Percentiles rank a stretch among this genome's conserved stretches.
These are phyloP conservation scores for Sminthurinus signatus DNA, from an alignment of 1,140 invertebrate species.

Conservation along the genomic window DNA sequence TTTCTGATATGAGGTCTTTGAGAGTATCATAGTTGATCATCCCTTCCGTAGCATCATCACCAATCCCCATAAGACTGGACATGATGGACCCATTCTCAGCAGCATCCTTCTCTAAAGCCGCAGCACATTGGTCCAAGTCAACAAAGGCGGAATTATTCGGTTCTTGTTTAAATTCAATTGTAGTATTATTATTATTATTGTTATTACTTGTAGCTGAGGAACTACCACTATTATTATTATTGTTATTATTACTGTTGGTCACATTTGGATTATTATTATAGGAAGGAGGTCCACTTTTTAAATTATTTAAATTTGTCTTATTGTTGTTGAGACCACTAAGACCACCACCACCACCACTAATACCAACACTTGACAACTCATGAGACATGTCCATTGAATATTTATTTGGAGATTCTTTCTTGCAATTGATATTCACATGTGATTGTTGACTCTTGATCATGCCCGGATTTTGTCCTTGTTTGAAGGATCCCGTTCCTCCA, in stretches of 20 bases:
- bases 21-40: constrained; percentile 72
- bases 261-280: too few species aligned
- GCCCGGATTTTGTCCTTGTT: neutral
- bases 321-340: constrained; percentile 27
- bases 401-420: constrained; percentile 55
- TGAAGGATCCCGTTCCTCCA: neutral
- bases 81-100: constrained; percentile 58
- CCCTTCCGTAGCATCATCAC: constrained; percentile 74
- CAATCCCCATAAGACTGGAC: constrained; percentile 68
- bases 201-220: constrained; percentile 43
- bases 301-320: constrained; percentile 27
- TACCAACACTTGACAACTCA: too few species aligned
- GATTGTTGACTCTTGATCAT: constrained; percentile 34
- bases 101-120: constrained; percentile 70
- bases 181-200: neutral
- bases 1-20: constrained; percentile 81
- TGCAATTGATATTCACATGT: constrained; percentile 63
- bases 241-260: neutral
- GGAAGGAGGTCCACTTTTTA: neutral
- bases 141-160: constrained; percentile 66
- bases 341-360: too few species aligned
- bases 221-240: constrained; percentile 28
- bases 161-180: constrained; percentile 76
- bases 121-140: constrained; percentile 69
- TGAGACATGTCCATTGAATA: constrained; percentile 48